A percentile compares a stretch with the other conserved stretches of the same genome.
These are phyloP conservation scores for Odontophorus gujanensis DNA, from an alignment of 2,113 vertebrate genomes.

Conservation along the genomic window DNA sequence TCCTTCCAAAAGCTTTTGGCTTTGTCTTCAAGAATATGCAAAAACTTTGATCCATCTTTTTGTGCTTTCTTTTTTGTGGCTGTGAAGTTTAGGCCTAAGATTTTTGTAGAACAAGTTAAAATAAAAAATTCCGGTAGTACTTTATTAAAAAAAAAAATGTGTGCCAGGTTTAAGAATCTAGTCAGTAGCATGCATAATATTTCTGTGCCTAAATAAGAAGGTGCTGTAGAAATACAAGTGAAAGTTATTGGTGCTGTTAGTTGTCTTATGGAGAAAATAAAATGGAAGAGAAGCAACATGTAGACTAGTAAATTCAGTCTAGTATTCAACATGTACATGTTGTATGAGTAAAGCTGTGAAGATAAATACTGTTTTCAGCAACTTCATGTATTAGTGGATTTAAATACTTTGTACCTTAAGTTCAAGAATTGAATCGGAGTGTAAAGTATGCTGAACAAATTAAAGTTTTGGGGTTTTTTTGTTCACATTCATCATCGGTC, in stretches of 20 bases:
- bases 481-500: background rate
- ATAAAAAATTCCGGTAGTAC: background rate
- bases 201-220: background rate
- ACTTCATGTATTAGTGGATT: background rate
- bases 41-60: background rate
- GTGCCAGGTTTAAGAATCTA: background rate
- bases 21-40: background rate
- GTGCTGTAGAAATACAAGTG: background rate
- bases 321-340: background rate
- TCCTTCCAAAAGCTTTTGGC: background rate
- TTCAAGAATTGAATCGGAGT: background rate
- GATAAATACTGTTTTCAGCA: background rate
- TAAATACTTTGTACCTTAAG: background rate
- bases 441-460: background rate
- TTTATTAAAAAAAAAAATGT: background rate
- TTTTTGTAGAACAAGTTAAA: background rate
- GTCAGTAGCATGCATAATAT: background rate
- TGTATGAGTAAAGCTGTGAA: background rate
- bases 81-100: background rate
- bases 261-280: background rate
- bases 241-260: background rate
- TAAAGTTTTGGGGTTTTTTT: background rate
- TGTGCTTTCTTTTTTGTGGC: background rate
- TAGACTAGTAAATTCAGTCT: background rate
- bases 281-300: background rate